Evolutionary conservation across 2,797 vertebrate genomes (phyloP).

Genomic region (Ibycter americanus): DNA sequence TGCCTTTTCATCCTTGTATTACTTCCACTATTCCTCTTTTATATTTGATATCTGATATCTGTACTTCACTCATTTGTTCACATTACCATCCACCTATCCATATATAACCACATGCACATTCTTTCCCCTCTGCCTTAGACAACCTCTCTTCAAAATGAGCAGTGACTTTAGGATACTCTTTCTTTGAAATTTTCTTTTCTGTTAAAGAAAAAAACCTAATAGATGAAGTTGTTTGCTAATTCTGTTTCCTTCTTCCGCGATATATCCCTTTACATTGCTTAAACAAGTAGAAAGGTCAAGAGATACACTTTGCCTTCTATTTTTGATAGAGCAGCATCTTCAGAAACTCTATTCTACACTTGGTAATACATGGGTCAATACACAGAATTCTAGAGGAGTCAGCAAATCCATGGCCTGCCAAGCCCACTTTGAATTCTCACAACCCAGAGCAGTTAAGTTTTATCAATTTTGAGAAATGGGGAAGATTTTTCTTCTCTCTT

Average conservation of each 20-base stretch:
- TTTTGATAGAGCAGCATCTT: neutral
- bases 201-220: neutral
- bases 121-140: neutral
- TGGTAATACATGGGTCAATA: neutral
- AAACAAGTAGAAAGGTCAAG: neutral
- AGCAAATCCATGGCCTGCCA: neutral
- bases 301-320: neutral
- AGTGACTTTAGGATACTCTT: neutral
- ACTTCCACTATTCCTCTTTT: neutral
- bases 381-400: neutral
- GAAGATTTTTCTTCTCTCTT: neutral
- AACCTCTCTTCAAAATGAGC: conserved; percentile 1
- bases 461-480: neutral
- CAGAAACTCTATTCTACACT: neutral
- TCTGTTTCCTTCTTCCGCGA: neutral
- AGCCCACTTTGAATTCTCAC: neutral
- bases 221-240: neutral
- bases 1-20: neutral
- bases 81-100: neutral
- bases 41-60: neutral
- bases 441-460: neutral
- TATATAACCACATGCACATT: neutral
- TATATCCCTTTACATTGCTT: neutral
- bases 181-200: neutral
- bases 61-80: neutral